Evolutionary conservation across 2,888 invertebrate species (phyloP).

Genomic region (Lepetodrilus schrolli): DNA sequence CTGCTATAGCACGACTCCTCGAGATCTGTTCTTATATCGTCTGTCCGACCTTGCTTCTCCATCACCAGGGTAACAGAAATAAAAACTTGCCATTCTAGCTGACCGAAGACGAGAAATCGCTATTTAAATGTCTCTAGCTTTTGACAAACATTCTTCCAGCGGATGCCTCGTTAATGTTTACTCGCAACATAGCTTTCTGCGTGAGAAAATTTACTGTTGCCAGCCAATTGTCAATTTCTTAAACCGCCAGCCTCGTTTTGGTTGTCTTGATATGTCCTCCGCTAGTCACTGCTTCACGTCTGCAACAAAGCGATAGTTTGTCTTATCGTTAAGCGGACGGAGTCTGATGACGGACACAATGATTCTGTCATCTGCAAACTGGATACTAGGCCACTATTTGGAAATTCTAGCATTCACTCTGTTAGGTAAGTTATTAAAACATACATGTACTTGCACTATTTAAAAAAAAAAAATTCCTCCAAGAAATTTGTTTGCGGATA

Average conservation of each 20-base stretch:
- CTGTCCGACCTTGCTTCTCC: not conserved
- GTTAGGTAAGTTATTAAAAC: slow-evolving; percentile 1
- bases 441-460: too few relatives aligned
- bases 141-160: slow-evolving; percentile 18
- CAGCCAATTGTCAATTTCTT: slow-evolving; percentile 27
- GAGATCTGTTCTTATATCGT: not conserved
- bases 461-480: too few relatives aligned
- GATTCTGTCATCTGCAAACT: not conserved
- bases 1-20: not conserved
- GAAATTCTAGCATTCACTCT: not conserved
- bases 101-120: slow-evolving; percentile 6
- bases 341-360: not conserved
- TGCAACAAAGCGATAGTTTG: not conserved
- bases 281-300: not conserved
- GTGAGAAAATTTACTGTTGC: slow-evolving; percentile 31
- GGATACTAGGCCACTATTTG: not conserved
- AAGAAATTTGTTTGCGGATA: too few relatives aligned
- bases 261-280: slow-evolving; percentile 15
- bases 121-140: slow-evolving; percentile 24
- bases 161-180: slow-evolving; percentile 1
- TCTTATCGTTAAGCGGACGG: not conserved
- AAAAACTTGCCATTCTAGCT: not conserved
- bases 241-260: slow-evolving; percentile 13
- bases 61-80: not conserved
- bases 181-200: slow-evolving; percentile 23